Percentiles rank a stretch among this genome's conserved stretches.
Conservation (phyloP, 2,888 invertebrate genomes). For the Cryptocephalus moraei region DNA sequence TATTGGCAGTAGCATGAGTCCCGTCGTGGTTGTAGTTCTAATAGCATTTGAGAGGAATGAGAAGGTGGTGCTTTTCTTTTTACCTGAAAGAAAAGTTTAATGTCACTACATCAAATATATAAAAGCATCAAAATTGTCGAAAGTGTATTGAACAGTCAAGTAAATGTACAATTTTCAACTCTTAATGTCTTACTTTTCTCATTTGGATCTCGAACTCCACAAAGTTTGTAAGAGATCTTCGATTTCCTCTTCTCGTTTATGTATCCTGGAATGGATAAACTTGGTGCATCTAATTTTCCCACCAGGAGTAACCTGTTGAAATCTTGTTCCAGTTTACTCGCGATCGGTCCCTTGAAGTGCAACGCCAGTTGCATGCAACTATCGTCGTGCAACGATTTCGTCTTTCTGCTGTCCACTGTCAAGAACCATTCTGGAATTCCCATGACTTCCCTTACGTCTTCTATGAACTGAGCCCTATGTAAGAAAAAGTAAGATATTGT, state of each 20-base stretch:
- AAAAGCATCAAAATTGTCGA: too few species aligned
- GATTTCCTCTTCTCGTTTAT: conserved; percentile 58
- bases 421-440: conserved; percentile 87
- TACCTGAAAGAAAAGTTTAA: background rate
- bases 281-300: conserved; percentile 65
- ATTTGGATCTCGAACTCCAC: conserved; percentile 65
- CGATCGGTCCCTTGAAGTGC: conserved; percentile 78
- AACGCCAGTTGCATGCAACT: conserved; percentile 76
- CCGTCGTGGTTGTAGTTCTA: background rate
- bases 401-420: conserved; percentile 71
- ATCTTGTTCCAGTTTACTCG: conserved; percentile 68
- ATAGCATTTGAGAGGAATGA: background rate
- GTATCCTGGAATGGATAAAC: conserved; percentile 68
- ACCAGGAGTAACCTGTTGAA: conserved; percentile 64
- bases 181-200: conserved; percentile 49
- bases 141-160: too few species aligned
- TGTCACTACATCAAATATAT: background rate
- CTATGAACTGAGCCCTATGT: conserved; percentile 69
- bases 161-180: too few species aligned
- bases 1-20: background rate
- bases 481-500: background rate
- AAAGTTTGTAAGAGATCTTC: conserved; percentile 63
- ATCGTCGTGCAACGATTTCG: conserved; percentile 64
- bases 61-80: background rate
- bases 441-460: conserved; percentile 69